phyloP scores from a whole-genome alignment of 2,888 invertebrate species.

The Volucella inflata region DNA sequence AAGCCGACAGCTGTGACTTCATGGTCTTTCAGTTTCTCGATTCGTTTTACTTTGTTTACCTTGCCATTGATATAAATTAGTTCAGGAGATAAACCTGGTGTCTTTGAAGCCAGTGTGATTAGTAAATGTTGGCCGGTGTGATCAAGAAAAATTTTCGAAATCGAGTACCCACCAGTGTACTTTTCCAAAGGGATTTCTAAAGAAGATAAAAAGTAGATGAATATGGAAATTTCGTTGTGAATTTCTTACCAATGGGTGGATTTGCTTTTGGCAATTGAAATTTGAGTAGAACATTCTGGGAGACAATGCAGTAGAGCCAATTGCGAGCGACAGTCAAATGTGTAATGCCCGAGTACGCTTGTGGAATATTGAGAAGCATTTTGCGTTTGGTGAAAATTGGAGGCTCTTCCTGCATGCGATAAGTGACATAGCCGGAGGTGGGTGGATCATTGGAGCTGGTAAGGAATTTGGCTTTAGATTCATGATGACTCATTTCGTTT shows the following conservation, averaged over 20 bases:
- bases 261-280: slow-evolving; percentile 92
- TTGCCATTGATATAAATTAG: slow-evolving; percentile 92
- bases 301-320: slow-evolving; percentile 92
- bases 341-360: slow-evolving; percentile 86
- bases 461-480: slow-evolving; percentile 79
- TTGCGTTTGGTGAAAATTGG: slow-evolving; percentile 95
- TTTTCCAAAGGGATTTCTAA: slow-evolving; percentile 82
- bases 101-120: slow-evolving; percentile 87
- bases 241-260: slow-evolving; percentile 88
- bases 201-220: neutral
- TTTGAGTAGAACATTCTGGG: slow-evolving; percentile 91
- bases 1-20: slow-evolving; percentile 96
- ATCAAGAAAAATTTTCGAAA: slow-evolving; percentile 86
- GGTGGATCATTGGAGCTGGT: slow-evolving; percentile 83
- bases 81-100: slow-evolving; percentile 86
- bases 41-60: slow-evolving; percentile 89
- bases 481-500: slow-evolving; percentile 84
- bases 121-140: slow-evolving; percentile 94
- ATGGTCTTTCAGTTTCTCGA: slow-evolving; percentile 85
- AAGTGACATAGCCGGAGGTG: slow-evolving; percentile 85
- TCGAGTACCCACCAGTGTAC: slow-evolving; percentile 81
- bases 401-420: slow-evolving; percentile 88
- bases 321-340: slow-evolving; percentile 93
- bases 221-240: neutral
- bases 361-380: slow-evolving; percentile 91